These are phyloP conservation scores for Heterochromis multidens DNA, from an alignment of 2,113 vertebrate species.

Conservation along the genomic window DNA sequence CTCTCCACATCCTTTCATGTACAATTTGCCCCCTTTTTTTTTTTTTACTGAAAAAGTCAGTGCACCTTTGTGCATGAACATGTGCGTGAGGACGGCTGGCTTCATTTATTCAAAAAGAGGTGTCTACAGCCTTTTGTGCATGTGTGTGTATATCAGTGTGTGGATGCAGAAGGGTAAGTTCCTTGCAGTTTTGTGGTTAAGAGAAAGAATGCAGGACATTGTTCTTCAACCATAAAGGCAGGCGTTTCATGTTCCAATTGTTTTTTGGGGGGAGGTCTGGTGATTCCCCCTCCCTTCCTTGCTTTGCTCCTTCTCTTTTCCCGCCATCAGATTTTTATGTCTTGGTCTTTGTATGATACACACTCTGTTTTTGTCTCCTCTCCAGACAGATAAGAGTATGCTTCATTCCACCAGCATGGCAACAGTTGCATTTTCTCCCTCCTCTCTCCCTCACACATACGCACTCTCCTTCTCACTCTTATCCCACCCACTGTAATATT, in stretches of 20 bases:
- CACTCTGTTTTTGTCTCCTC: constrained; percentile 29
- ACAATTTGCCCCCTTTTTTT: constrained; percentile 34
- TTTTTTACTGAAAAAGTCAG: neutral
- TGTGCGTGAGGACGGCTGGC: neutral
- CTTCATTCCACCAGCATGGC: constrained; percentile 54
- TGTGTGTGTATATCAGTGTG: neutral
- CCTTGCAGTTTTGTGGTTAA: constrained; percentile 57
- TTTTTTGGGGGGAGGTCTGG: constrained; percentile 15
- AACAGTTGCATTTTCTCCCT: constrained; percentile 43
- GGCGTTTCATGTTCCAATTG: constrained; percentile 52
- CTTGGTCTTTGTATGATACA: constrained; percentile 46
- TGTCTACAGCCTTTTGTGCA: neutral
- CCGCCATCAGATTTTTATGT: constrained; percentile 49
- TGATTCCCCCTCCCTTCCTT: neutral
- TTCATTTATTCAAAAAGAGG: neutral
- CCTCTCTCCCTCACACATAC: neutral
- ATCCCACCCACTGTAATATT: constrained; percentile 1
- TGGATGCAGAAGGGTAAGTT: neutral
- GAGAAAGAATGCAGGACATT: constrained; percentile 71
- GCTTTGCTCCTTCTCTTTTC: neutral
- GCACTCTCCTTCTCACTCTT: neutral
- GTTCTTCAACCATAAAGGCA: constrained; percentile 67
- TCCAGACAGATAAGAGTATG: constrained; percentile 49
- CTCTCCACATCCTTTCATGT: constrained; percentile 68
- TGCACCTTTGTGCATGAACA: constrained; percentile 4